A percentile compares a stretch with the other conserved stretches of the same genome.
These are phyloP conservation scores for Eueides isabella DNA, from an alignment of 1,140 invertebrate genomes.

Conservation along the genomic window DNA sequence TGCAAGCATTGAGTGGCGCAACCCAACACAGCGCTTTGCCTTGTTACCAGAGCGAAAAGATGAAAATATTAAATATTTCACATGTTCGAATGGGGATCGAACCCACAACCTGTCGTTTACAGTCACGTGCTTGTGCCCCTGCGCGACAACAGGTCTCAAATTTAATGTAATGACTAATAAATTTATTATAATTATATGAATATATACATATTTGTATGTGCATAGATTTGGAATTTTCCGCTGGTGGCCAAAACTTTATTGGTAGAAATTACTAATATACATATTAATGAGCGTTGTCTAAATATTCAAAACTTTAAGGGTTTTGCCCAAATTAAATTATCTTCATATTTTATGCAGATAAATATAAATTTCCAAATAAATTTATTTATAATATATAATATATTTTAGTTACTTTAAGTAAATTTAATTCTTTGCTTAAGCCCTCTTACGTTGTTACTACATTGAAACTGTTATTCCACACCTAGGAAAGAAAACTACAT, in stretches of 20 bases:
- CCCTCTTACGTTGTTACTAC: too few relatives aligned
- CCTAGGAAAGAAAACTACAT: too few relatives aligned
- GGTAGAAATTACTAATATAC: not conserved
- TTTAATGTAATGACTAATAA: not conserved
- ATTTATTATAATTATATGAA: not conserved
- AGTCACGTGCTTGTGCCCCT: too few relatives aligned
- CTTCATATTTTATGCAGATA: not conserved
- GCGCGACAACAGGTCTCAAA: too few relatives aligned
- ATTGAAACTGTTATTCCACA: too few relatives aligned
- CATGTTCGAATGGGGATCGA: too few relatives aligned
- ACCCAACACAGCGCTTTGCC: too few relatives aligned
- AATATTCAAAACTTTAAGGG: constrained; percentile 7
- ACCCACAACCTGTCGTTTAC: too few relatives aligned
- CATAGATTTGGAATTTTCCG: not conserved
- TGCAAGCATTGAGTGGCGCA: too few relatives aligned
- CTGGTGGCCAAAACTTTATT: not conserved
- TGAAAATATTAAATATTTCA: too few relatives aligned
- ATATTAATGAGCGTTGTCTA: constrained; percentile 2
- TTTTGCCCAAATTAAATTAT: constrained; percentile 1
- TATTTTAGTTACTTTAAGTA: not conserved
- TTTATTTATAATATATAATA: not conserved
- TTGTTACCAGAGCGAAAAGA: too few relatives aligned
- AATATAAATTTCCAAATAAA: not conserved
- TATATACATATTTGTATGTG: not conserved
- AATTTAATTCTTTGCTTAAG: too few relatives aligned